These are phyloP conservation scores for Elgonia sp. DNA, from an alignment of 2,888 invertebrate genomes.

Conservation along the genomic window DNA sequence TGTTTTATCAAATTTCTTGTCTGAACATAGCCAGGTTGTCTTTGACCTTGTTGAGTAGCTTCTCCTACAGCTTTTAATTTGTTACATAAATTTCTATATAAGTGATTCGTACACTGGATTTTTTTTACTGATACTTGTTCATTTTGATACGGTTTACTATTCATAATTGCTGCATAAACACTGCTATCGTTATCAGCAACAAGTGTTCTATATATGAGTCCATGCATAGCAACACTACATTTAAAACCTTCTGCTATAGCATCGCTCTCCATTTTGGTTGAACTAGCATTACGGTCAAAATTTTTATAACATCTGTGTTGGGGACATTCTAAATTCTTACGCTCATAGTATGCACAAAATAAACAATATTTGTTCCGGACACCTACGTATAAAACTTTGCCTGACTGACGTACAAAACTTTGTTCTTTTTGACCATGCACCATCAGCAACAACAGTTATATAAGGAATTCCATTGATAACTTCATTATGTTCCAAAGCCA, in stretches of 20 bases:
- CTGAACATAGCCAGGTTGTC: not conserved
- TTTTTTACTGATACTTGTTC: slow-evolving; percentile 41
- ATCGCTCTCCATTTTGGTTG: too few species aligned
- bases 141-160: slow-evolving; percentile 41
- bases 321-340: not conserved
- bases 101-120: slow-evolving; percentile 81
- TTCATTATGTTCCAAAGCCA: not conserved
- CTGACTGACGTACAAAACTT: not conserved
- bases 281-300: slow-evolving; percentile 9
- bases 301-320: slow-evolving; percentile 4
- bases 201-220: too few species aligned
- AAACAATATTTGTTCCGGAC: too few species aligned
- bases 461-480: not conserved
- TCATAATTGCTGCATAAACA: not conserved
- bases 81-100: slow-evolving; percentile 77
- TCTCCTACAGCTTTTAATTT: slow-evolving; percentile 20
- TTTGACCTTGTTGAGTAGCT: not conserved
- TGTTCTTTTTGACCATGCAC: too few species aligned
- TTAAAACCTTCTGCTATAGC: too few species aligned
- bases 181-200: too few species aligned
- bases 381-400: not conserved
- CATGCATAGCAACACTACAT: too few species aligned
- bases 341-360: not conserved
- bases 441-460: not conserved
- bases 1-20: not conserved